Evolutionary conservation across 2,113 vertebrate species (phyloP), one percentile per base, ranked within the genome.

Genomic region (Rhinichthys klamathensis): DNA sequence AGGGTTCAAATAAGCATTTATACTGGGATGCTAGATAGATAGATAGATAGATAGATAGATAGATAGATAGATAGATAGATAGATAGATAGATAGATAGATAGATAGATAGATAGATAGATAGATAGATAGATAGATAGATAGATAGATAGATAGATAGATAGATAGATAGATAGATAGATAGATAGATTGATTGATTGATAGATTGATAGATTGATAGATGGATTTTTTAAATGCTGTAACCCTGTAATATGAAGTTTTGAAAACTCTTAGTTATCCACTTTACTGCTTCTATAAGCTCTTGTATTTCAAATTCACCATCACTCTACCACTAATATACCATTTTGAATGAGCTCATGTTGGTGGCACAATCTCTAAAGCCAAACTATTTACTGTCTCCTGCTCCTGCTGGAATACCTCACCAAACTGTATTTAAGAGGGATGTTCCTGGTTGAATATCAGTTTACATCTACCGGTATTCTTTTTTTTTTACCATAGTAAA

Each of bases 281-380:
- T 35, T 21, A 78, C 23, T 78, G 35, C 12, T 70, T 67, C 58
- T 54, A 35, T 79, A 21, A 27, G 56, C 41, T 61, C 15, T 60
- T 58, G 27, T 78, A 51, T 84, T 56, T 84, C 6, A 72, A 54
- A 46, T 41, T 80, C n/a, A 44, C 58, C 65, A 21, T 32, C 30
- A 72, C 25, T 41, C 11, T 46, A 65, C 15, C 23, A 30, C 38
- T 54, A 32, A 35, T 82, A 16, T 86, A 15, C n/a, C 8, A 23
- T 83, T 51, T 49, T 32, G 21, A 23, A 61, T 58, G 75, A 41
- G 25, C 51, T 85, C 38, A 54, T 80, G 35, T 49, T 35, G 35
- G 58, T 69, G 46, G 80, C 25, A 35, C 63, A 58, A 54, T 44
- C 70, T 23, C 46, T 84, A 16, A 69, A 56, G 56, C 25, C 60